phyloP scores from a whole-genome alignment of 2,797 vertebrate genomes.

The Meriones psammophilus region DNA sequence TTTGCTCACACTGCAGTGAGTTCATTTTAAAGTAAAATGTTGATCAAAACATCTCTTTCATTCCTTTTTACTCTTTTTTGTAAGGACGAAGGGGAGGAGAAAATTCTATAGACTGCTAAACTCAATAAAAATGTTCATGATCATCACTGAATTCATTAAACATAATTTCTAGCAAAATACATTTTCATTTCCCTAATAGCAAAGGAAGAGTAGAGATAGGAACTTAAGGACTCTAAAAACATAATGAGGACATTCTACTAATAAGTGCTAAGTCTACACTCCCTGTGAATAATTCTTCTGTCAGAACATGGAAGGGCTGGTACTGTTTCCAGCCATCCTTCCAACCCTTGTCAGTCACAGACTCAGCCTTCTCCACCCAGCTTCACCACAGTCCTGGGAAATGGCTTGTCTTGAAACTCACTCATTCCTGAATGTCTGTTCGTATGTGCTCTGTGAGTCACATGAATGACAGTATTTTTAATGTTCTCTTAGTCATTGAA shows the following conservation, averaged over 20 bases:
- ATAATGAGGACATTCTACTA: neutral
- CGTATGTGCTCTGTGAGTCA: slow-evolving; percentile 62
- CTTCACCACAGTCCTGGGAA: neutral
- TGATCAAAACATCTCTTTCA: neutral
- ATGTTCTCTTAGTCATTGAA: slow-evolving; percentile 73
- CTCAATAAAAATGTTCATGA: neutral
- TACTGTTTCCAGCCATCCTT: neutral
- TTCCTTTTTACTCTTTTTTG: neutral
- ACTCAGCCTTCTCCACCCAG: neutral
- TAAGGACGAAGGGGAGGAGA: neutral
- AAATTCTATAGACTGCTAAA: neutral
- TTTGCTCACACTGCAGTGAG: neutral
- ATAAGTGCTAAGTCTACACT: neutral
- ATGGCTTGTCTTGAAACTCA: slow-evolving; percentile 51
- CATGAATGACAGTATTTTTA: slow-evolving; percentile 67
- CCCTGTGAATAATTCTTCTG: neutral
- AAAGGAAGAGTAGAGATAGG: neutral
- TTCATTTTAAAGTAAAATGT: slow-evolving; percentile 18
- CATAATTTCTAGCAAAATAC: slow-evolving; percentile 22
- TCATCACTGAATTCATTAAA: neutral
- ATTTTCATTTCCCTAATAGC: neutral
- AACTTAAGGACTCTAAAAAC: slow-evolving; percentile 14
- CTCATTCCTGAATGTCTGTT: slow-evolving; percentile 30
- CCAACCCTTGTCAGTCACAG: neutral
- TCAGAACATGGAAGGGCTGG: neutral